Evolutionary conservation across 2,113 vertebrate species (phyloP).

Genomic region (Nothobranchius kuhntae): DNA sequence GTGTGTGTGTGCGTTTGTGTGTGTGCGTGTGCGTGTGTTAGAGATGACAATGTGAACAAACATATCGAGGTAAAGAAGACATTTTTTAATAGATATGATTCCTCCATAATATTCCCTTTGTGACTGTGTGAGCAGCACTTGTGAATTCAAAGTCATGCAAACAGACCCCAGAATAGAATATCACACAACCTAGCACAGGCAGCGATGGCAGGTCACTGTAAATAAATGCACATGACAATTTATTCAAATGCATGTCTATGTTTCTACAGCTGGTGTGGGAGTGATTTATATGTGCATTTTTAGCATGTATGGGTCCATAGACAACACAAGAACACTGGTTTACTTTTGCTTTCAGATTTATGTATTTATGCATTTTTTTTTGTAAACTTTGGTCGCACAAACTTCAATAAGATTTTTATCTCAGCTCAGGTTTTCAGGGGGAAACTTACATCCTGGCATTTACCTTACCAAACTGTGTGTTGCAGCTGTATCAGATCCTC

Average conservation of each 20-base stretch:
- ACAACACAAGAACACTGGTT: background rate
- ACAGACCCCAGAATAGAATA: background rate
- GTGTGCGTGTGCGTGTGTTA: background rate
- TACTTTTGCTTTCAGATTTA: too few species aligned
- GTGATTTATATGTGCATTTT: background rate
- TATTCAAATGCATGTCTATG: background rate
- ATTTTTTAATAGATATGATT: background rate
- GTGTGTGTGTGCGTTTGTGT: too few species aligned
- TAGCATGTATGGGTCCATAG: background rate
- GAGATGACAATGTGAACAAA: background rate
- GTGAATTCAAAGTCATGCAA: constrained; percentile 4
- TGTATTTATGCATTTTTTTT: too few species aligned
- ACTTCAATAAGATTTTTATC: too few species aligned
- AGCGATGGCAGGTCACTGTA: background rate
- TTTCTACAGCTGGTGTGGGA: background rate
- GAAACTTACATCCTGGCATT: too few species aligned
- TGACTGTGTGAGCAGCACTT: background rate
- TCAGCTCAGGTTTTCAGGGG: too few species aligned
- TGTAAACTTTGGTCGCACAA: too few species aligned
- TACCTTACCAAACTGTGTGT: too few species aligned
- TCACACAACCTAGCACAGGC: constrained; percentile 15
- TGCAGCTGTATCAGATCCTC: too few species aligned
- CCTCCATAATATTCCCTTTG: background rate
- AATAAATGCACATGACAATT: background rate
- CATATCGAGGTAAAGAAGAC: background rate